Evolutionary conservation across 2,797 vertebrate species (phyloP).

Genomic region (Austrolebias charrua): DNA sequence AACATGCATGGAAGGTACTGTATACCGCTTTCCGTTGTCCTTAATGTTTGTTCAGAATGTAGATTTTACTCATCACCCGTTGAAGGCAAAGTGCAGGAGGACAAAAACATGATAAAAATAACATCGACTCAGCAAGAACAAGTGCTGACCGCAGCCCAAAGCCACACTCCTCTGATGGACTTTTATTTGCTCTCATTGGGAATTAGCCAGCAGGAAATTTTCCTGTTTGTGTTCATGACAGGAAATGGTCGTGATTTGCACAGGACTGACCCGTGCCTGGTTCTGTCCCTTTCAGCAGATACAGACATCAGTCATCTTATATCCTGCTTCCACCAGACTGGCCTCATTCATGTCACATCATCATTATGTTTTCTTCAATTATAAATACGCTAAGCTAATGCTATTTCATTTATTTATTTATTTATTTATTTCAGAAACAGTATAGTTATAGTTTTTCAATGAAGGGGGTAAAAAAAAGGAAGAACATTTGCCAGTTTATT

Average conservation of each 20-base stretch:
- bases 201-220: slow-evolving; percentile 37
- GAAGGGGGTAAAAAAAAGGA: not conserved
- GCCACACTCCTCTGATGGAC: slow-evolving; percentile 27
- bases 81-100: not conserved
- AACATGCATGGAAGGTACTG: too few relatives aligned
- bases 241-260: slow-evolving; percentile 51
- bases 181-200: slow-evolving; percentile 34
- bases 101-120: slow-evolving; percentile 1
- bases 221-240: slow-evolving; percentile 56
- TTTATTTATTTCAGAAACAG: not conserved
- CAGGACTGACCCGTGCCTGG: slow-evolving; percentile 39
- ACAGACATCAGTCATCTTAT: slow-evolving; percentile 21
- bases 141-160: slow-evolving; percentile 57
- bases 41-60: too few relatives aligned
- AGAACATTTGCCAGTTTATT: not conserved
- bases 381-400: not conserved
- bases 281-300: slow-evolving; percentile 38
- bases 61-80: not conserved
- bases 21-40: too few relatives aligned
- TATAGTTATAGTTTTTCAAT: not conserved
- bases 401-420: too few relatives aligned
- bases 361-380: slow-evolving; percentile 2
- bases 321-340: slow-evolving; percentile 31
- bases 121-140: slow-evolving; percentile 44
- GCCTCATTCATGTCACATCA: slow-evolving; percentile 41